phyloP scores from a whole-genome alignment of 2,888 invertebrate species.

The Oscheius sp. region DNA sequence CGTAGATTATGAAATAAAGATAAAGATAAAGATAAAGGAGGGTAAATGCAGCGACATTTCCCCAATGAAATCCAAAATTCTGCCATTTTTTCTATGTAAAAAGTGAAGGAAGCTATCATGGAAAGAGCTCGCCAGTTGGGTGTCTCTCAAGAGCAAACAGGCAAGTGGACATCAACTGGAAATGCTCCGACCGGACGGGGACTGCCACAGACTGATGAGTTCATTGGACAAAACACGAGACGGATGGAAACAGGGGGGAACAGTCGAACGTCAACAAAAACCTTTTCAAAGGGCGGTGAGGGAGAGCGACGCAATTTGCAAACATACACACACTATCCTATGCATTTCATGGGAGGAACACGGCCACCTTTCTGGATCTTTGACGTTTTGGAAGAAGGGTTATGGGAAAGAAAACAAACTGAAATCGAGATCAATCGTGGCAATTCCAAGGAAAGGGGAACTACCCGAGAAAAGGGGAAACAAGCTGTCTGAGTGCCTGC shows the following conservation, averaged over 20 bases:
- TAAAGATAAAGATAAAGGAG: too few relatives aligned
- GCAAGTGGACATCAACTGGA: conserved; percentile 24
- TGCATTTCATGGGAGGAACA: too few relatives aligned
- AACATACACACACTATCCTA: background rate
- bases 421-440: too few relatives aligned
- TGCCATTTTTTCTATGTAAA: background rate
- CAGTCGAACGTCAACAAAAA: conserved; percentile 20
- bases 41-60: too few relatives aligned
- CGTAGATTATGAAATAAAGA: too few relatives aligned
- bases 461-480: background rate
- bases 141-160: conserved; percentile 14
- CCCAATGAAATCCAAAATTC: too few relatives aligned
- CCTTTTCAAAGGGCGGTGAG: conserved; percentile 4
- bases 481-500: background rate
- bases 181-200: background rate
- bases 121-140: background rate
- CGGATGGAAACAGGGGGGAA: background rate
- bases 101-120: conserved; percentile 18
- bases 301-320: conserved; percentile 16
- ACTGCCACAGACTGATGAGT: background rate
- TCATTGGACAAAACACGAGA: background rate
- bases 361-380: background rate
- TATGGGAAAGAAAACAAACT: background rate
- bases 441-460: background rate
- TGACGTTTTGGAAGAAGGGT: background rate